Conservation (phyloP, 2,797 vertebrate species). For the Clarias platycephalus region DNA sequence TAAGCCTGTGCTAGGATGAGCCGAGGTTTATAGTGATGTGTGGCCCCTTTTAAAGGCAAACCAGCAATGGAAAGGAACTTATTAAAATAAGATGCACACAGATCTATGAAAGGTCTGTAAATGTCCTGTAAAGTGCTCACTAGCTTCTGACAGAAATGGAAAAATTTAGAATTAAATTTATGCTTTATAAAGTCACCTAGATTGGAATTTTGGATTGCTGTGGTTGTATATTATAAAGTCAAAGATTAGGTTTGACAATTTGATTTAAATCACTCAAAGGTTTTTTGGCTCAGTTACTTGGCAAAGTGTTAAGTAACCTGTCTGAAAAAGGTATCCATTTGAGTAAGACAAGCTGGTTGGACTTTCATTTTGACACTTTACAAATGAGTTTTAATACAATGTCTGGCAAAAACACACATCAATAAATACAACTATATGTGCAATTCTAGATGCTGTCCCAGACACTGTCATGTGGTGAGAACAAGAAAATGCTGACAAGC, state of each 20-base stretch:
- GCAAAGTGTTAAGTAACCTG: neutral
- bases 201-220: neutral
- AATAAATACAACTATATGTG: neutral
- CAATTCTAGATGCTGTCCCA: neutral
- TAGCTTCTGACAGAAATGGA: neutral
- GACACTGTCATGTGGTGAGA: neutral
- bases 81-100: neutral
- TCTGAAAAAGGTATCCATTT: neutral
- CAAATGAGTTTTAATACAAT: neutral
- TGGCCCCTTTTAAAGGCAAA: conserved; percentile 13
- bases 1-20: neutral
- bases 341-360: neutral
- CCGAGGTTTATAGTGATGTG: neutral
- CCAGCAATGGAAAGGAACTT: neutral
- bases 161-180: neutral
- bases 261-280: neutral
- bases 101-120: neutral
- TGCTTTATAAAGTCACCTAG: neutral
- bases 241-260: neutral
- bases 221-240: neutral
- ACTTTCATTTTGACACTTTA: neutral
- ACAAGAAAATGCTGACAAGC: neutral
- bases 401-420: neutral
- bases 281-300: neutral
- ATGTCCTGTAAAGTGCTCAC: neutral